Evolutionary conservation across 37 sponge, comb jelly and placozoan genomes (phyloP).

Genomic region (Chondrilla cf. caribensis): DNA sequence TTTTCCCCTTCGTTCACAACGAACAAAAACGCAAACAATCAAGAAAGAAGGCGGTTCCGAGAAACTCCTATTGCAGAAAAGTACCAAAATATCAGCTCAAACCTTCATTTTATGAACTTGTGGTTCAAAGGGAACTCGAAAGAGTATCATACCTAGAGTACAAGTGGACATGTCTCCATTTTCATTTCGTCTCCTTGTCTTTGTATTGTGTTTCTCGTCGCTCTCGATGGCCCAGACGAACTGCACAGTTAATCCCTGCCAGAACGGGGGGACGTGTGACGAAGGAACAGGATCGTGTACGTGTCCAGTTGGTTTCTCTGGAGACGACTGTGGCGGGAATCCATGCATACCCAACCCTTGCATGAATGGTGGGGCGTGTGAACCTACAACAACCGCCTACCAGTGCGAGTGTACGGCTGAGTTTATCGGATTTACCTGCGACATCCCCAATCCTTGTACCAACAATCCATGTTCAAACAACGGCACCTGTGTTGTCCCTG

Average conservation of each 20-base stretch:
- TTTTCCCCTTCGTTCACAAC: not conserved
- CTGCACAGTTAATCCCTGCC: slow-evolving; percentile 22
- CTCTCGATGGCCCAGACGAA: not conserved
- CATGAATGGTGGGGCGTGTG: slow-evolving; percentile 20
- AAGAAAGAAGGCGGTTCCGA: no score
- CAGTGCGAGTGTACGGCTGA: not conserved
- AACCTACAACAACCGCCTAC: not conserved
- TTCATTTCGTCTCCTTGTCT: no score
- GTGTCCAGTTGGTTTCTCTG: slow-evolving; percentile 35
- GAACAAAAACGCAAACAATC: no score
- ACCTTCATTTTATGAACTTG: no score
- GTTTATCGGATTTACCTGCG: not conserved
- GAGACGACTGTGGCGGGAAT: slow-evolving; percentile 28
- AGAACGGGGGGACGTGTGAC: slow-evolving; percentile 30
- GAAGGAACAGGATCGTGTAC: slow-evolving; percentile 9
- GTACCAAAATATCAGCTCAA: no score
- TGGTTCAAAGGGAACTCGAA: no score
- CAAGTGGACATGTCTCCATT: no score
- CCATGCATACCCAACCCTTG: not conserved
- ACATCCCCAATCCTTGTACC: not conserved
- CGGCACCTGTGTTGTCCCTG: not conserved
- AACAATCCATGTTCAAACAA: not conserved
- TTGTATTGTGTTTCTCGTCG: no score
- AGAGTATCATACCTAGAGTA: no score
- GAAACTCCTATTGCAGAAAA: no score